Conservation (phyloP, 2,113 vertebrate genomes). For the Cettia cetti region DNA sequence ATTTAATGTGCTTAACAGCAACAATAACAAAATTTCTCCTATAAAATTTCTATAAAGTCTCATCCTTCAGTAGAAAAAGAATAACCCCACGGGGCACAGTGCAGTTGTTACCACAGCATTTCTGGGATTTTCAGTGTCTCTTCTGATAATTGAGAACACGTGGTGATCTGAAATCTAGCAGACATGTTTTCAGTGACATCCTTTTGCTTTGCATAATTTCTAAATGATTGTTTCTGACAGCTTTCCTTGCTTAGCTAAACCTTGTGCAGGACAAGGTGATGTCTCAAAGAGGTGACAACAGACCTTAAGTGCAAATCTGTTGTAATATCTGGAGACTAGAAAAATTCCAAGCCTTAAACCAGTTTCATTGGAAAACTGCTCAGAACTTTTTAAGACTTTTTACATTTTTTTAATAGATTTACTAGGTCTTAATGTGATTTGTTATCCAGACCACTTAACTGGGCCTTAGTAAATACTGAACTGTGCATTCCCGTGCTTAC, state of each 20-base stretch:
- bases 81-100: background rate
- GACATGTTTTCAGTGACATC: background rate
- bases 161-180: background rate
- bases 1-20: background rate
- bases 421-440: slow-evolving; percentile 25
- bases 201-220: background rate
- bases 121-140: background rate
- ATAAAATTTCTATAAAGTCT: background rate
- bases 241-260: background rate
- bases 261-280: background rate
- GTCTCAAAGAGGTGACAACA: background rate
- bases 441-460: background rate
- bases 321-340: background rate
- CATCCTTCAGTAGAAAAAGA: background rate
- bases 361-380: slow-evolving; percentile 25
- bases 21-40: background rate
- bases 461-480: slow-evolving; percentile 40
- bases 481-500: background rate
- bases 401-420: slow-evolving; percentile 48
- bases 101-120: background rate
- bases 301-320: background rate
- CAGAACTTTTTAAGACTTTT: slow-evolving; percentile 56
- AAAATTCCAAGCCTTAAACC: slow-evolving; percentile 55
- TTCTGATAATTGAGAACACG: background rate
- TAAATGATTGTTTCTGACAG: background rate